These are phyloP conservation scores for Psammodynastes pulverulentus DNA, from an alignment of 2,113 vertebrate genomes.

Conservation along the genomic window DNA sequence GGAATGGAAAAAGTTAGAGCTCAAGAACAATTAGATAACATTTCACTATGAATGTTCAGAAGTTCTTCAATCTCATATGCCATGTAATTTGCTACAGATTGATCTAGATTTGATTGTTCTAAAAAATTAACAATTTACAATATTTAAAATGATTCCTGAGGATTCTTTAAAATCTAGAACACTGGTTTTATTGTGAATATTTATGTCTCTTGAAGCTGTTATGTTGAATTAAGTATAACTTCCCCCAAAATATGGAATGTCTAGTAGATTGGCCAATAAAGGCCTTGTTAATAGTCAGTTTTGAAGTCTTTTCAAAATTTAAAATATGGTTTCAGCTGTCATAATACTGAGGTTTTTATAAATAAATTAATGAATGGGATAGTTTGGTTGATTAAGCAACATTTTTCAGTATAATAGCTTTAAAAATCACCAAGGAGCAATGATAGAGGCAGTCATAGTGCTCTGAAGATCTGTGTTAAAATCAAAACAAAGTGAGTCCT, in stretches of 20 bases:
- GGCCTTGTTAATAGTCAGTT: conserved; percentile 44
- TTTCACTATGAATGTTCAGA: neutral
- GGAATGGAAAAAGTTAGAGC: neutral
- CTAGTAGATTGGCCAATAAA: conserved; percentile 43
- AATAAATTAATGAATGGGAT: conserved; percentile 50
- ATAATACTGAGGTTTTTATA: conserved; percentile 15
- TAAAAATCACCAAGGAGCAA: conserved; percentile 63
- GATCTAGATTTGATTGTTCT: neutral
- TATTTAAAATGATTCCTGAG: conserved; percentile 42
- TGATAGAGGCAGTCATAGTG: conserved; percentile 60
- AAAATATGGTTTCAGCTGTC: conserved; percentile 55
- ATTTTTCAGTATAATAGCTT: neutral
- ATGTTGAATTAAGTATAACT: conserved; percentile 7
- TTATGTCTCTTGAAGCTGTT: conserved; percentile 29
- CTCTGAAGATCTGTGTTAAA: conserved; percentile 54
- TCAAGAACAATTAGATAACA: neutral
- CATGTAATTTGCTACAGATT: neutral
- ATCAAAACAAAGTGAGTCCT: conserved; percentile 52
- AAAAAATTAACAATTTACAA: conserved; percentile 1
- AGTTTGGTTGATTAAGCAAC: conserved; percentile 48
- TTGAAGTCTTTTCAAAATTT: neutral
- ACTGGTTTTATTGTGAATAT: neutral
- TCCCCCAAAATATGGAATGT: neutral
- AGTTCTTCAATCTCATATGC: neutral
- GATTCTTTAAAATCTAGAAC: neutral